Conservation (phyloP, 2,888 invertebrate species). For the Volucella inanis region DNA sequence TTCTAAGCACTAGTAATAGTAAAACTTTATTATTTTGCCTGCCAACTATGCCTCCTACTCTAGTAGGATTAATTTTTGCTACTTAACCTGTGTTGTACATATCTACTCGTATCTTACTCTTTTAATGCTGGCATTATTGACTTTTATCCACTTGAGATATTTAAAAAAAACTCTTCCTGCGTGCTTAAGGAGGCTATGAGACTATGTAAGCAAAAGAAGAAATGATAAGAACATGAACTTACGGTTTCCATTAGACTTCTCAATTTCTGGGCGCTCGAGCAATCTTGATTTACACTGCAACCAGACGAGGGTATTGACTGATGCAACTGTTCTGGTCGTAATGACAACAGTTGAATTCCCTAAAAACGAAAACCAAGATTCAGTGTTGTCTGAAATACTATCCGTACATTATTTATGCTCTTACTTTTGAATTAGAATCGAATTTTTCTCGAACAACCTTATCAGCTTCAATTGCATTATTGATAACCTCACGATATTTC, state of each 20-base stretch:
- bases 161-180: no score
- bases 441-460: slow-evolving; percentile 94
- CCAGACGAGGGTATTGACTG: slow-evolving; percentile 88
- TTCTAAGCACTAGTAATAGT: no score
- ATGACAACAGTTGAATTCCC: slow-evolving; percentile 92
- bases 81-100: no score
- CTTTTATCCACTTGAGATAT: no score
- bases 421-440: slow-evolving; percentile 86
- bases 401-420: background rate
- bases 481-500: slow-evolving; percentile 96
- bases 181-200: no score
- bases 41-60: no score
- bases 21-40: no score
- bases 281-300: slow-evolving; percentile 85
- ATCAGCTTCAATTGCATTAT: slow-evolving; percentile 93
- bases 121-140: no score
- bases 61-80: no score
- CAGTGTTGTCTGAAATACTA: no score
- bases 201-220: no score
- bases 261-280: slow-evolving; percentile 87
- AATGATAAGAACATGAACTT: slow-evolving; percentile 62
- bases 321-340: slow-evolving; percentile 88
- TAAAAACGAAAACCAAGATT: slow-evolving; percentile 76
- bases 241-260: slow-evolving; percentile 91
- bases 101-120: no score